Evolutionary conservation across 2,113 vertebrate genomes (phyloP).

Genomic region (Cinclus mexicanus): DNA sequence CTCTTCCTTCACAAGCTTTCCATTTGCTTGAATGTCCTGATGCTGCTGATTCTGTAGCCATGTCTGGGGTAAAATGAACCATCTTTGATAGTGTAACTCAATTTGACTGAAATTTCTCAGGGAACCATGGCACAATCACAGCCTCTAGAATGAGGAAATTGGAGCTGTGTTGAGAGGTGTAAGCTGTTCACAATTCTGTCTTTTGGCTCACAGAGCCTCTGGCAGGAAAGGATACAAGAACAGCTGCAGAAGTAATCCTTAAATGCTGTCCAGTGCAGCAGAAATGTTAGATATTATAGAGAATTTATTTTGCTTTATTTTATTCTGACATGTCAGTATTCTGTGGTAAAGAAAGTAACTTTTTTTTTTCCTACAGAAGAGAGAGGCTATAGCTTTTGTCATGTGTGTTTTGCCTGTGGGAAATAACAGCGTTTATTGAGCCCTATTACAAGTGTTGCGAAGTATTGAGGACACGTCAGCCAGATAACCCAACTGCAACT

Average conservation of each 20-base stretch:
- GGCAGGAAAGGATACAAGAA: not conserved
- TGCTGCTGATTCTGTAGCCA: not conserved
- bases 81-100: not conserved
- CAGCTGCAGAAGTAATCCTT: not conserved
- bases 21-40: not conserved
- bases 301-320: not conserved
- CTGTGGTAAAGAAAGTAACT: not conserved
- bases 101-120: not conserved
- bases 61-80: not conserved
- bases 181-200: not conserved
- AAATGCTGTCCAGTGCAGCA: not conserved
- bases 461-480: not conserved
- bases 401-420: not conserved
- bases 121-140: not conserved
- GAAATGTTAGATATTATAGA: not conserved
- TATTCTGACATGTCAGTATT: not conserved
- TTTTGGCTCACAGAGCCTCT: not conserved
- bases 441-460: not conserved
- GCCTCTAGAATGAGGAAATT: not conserved
- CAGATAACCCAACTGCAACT: not conserved
- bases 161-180: not conserved
- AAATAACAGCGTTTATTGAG: not conserved
- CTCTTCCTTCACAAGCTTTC: not conserved
- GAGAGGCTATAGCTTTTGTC: not conserved
- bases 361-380: not conserved